Evolutionary conservation across 2,113 vertebrate species (phyloP).

Genomic region (Saguinus midas): DNA sequence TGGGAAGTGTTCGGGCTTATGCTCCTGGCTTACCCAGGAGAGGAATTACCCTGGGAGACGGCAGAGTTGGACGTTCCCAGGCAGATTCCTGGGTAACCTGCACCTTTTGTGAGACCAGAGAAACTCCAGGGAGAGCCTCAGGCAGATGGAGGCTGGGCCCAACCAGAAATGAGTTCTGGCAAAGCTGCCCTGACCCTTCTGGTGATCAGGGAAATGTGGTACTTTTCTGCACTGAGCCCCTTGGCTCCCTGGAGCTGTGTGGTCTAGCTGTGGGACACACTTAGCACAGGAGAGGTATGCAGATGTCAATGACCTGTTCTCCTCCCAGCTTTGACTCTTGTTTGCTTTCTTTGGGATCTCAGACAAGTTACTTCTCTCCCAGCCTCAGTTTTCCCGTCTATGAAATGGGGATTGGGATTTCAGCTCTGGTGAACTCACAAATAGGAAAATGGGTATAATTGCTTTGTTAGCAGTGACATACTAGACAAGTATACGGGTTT

Average conservation of each 20-base stretch:
- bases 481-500: too few species aligned
- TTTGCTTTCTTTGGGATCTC: neutral
- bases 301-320: neutral
- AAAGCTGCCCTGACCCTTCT: neutral
- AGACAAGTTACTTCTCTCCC: neutral
- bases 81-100: slow-evolving; percentile 27
- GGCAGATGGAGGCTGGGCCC: fast-evolving
- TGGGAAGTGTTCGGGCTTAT: slow-evolving; percentile 81
- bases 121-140: too few species aligned
- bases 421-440: neutral
- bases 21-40: slow-evolving; percentile 73
- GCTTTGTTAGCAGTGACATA: neutral
- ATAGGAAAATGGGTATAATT: neutral
- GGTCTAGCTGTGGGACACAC: neutral
- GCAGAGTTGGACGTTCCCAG: slow-evolving; percentile 63
- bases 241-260: neutral
- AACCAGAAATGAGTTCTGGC: neutral
- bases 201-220: neutral
- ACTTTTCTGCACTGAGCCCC: neutral
- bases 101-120: neutral
- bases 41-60: slow-evolving; percentile 67
- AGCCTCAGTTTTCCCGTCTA: neutral
- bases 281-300: neutral
- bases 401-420: neutral
- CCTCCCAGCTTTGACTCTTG: neutral